Conservation (phyloP, 2,113 vertebrate genomes). For the Callipepla californica region DNA sequence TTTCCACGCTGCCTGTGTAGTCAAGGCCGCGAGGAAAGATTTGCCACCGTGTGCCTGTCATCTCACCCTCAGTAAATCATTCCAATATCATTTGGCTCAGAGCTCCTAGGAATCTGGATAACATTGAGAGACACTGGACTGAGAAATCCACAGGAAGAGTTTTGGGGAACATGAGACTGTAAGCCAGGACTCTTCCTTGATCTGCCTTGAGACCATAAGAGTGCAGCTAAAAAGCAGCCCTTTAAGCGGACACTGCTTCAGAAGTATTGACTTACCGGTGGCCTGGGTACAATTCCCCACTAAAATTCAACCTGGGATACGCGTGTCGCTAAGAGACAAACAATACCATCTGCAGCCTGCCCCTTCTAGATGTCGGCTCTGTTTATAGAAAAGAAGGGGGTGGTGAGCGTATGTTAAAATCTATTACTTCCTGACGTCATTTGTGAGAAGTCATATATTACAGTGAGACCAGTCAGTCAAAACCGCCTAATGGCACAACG, state of each 20-base stretch:
- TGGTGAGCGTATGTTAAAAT: conserved; percentile 34
- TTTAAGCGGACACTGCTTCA: conserved; percentile 27
- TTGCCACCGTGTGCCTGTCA: conserved; percentile 16
- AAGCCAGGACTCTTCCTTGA: neutral
- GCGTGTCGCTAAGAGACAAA: conserved; percentile 11
- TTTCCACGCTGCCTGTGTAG: neutral
- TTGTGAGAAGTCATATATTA: conserved; percentile 5
- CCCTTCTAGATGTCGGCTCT: conserved; percentile 23
- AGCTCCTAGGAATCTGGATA: conserved; percentile 18
- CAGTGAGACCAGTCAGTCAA: conserved; percentile 10
- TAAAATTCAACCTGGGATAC: conserved; percentile 22
- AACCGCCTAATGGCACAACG: neutral
- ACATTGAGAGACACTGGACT: conserved; percentile 18
- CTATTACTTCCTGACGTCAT: neutral
- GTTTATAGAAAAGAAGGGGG: conserved; percentile 60
- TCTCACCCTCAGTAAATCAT: conserved; percentile 33
- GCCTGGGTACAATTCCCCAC: neutral
- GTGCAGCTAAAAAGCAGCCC: neutral
- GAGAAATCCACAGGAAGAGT: neutral
- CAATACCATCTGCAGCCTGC: conserved; percentile 58
- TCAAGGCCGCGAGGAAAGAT: neutral
- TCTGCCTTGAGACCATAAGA: neutral
- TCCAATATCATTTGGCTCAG: conserved; percentile 19
- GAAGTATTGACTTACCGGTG: conserved; percentile 44
- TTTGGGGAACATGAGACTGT: neutral